Evolutionary conservation across 2,113 vertebrate species (phyloP).

Genomic region (Coregonus clupeaformis): DNA sequence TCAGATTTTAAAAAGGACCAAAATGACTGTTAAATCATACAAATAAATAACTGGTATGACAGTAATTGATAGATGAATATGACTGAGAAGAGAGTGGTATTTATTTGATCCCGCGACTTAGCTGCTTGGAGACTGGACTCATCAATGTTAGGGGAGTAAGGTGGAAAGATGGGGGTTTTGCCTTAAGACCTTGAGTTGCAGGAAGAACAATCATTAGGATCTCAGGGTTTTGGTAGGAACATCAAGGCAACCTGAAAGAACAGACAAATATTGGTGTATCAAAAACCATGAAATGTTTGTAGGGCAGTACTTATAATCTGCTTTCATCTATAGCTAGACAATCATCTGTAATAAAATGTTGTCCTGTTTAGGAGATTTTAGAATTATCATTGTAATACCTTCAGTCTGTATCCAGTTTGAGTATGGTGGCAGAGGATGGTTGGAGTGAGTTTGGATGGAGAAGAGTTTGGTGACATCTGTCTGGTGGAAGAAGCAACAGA

Average conservation of each 20-base stretch:
- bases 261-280: background rate
- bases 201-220: slow-evolving; percentile 35
- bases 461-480: slow-evolving; percentile 43
- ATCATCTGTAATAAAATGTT: no score
- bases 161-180: background rate
- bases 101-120: background rate
- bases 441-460: slow-evolving; percentile 41
- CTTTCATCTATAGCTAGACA: no score
- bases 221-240: slow-evolving; percentile 29
- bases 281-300: background rate
- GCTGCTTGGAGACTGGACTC: background rate
- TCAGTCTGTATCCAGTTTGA: slow-evolving; percentile 65
- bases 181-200: background rate
- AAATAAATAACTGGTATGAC: background rate
- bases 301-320: background rate
- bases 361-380: no score
- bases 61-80: background rate
- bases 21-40: no score
- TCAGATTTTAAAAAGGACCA: no score
- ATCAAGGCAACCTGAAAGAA: slow-evolving; percentile 37
- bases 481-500: slow-evolving; percentile 11
- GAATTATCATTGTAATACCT: slow-evolving; percentile 36
- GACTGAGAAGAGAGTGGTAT: background rate
- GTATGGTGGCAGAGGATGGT: slow-evolving; percentile 62
- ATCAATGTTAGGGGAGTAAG: background rate